Conservation (phyloP, 2,888 invertebrate genomes). For the Therioaphis trifolii region DNA sequence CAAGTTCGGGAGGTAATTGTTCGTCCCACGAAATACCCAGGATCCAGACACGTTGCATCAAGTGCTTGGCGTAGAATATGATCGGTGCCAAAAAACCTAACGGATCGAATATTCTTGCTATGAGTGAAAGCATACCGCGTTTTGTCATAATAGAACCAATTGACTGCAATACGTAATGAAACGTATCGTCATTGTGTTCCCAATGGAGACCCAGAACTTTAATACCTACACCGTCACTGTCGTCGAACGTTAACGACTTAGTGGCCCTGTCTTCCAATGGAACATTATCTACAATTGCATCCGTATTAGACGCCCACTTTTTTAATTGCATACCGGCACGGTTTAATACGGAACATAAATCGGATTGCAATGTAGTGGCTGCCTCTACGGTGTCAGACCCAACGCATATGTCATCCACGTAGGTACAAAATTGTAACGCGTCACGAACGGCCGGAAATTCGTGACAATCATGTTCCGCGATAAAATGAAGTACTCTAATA, state of each 20-base stretch:
- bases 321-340: constrained; percentile 64
- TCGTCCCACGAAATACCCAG: constrained; percentile 51
- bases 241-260: not conserved
- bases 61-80: constrained; percentile 38
- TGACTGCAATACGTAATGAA: not conserved
- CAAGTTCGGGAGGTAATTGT: not conserved
- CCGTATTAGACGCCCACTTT: constrained; percentile 66
- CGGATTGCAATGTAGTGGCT: constrained; percentile 39
- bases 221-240: not conserved
- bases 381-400: constrained; percentile 64
- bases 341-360: not conserved
- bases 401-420: constrained; percentile 67
- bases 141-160: constrained; percentile 3
- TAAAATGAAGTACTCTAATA: constrained; percentile 65
- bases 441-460: constrained; percentile 61
- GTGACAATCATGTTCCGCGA: constrained; percentile 65
- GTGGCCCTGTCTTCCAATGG: not conserved
- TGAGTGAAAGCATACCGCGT: constrained; percentile 24
- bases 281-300: not conserved
- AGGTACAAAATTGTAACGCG: constrained; percentile 66
- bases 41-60: constrained; percentile 55
- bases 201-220: constrained; percentile 47
- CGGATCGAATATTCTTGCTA: constrained; percentile 46
- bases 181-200: constrained; percentile 10
- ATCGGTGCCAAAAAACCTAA: constrained; percentile 45